Evolutionary conservation across 2,113 vertebrate genomes (phyloP), one percentile per base, ranked within the genome.

Genomic region (Hypocryptadius cinnamomeus): DNA sequence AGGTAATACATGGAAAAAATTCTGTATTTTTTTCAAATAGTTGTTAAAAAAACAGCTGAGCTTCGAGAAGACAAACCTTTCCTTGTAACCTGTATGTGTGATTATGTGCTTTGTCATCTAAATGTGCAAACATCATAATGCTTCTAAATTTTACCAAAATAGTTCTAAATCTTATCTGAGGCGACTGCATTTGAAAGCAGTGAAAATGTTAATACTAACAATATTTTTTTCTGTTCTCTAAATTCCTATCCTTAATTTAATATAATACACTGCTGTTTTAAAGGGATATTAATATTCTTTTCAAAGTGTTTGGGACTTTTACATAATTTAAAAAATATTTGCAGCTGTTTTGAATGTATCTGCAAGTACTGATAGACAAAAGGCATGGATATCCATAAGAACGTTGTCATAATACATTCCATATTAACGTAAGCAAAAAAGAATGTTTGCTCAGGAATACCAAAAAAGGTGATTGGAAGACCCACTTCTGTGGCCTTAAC

Each of bases 311-410:
- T 94, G 93, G 79, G 88, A 93, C 95, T 97, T 97, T 96, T 95
- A 96, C 97, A 97, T 97, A 97, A 97, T 97, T 96, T 94, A 93
- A 96, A 97, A 97, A 97, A 97, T 96, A 96, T 97, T 96, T 94
- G 95, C 97, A 97, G 96, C 96, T 97, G 97, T 96, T 96, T 97
- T 90, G 93, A 97, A 96, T 96, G 96, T 95, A 95, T 96, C 96
- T 96, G 96, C 86, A 68, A 96, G 93, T 80, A 80, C 92, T 94
- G 97, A 97, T 97, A 96, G 96, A 96, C 97, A 97, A 96, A 96
- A 96, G 87, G 93, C 93, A 87, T 94, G 94, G 95, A 91, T 92
- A 95, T 96, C 94, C 92, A 93, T 95, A 92, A 94, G 92, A 94
- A 93, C 89, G n/a, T 95, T 96, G 97, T 96, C 96, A 96, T 95